phyloP scores from a whole-genome alignment of 2,888 invertebrate genomes.

The Nephrotoma guestfalica region DNA sequence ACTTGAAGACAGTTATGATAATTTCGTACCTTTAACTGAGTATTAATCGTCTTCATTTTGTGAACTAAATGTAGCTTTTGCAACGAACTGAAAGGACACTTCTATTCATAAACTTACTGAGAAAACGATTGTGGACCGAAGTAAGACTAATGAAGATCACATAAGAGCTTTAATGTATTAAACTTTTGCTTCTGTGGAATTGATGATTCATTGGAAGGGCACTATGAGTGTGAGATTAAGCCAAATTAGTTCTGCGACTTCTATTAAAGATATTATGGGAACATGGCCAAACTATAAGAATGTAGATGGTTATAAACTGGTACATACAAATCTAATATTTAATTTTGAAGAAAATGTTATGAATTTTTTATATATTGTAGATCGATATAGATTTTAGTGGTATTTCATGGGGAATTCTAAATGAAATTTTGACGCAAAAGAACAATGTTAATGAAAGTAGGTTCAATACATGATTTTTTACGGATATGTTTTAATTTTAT shows the following conservation, averaged over 20 bases:
- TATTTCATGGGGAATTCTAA: background rate
- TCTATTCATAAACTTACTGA: background rate
- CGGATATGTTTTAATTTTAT: no score
- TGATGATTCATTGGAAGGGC: no score
- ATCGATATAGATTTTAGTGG: no score
- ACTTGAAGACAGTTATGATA: no score
- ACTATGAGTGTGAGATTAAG: background rate
- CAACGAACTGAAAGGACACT: background rate
- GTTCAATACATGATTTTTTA: no score
- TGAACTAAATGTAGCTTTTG: no score
- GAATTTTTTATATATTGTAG: background rate
- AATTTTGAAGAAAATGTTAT: no score
- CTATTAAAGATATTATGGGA: background rate
- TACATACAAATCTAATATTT: background rate
- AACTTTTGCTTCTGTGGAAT: background rate
- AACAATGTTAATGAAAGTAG: no score
- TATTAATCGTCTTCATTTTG: no score
- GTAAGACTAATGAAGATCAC: background rate
- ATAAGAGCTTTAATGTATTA: background rate
- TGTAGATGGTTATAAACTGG: background rate
- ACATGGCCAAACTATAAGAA: background rate
- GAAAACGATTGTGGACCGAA: no score
- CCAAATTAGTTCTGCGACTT: background rate
- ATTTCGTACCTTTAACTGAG: no score
- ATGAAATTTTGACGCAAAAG: background rate